These are phyloP conservation scores for Vannuccia rotundouncinata DNA, from an alignment of 2,888 invertebrate species.

Conservation along the genomic window DNA sequence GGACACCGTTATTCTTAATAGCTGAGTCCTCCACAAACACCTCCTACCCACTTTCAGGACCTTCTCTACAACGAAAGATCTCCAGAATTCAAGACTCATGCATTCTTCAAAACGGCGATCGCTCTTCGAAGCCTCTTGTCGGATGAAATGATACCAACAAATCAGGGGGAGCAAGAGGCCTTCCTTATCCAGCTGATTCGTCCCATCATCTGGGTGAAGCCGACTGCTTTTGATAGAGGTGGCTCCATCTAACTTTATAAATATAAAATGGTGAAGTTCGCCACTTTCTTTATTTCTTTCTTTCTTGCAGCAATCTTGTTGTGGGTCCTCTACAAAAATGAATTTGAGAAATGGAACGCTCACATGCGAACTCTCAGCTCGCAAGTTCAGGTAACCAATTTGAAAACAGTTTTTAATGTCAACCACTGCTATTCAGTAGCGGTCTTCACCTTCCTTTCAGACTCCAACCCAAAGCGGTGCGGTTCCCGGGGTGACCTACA, in stretches of 20 bases:
- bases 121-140: constrained; percentile 64
- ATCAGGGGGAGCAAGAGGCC: constrained; percentile 56
- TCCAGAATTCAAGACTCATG: constrained; percentile 92
- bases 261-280: neutral
- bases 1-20: constrained; percentile 27
- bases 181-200: constrained; percentile 76
- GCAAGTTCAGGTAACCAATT: constrained; percentile 23
- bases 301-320: constrained; percentile 67
- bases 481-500: neutral
- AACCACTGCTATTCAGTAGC: neutral
- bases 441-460: neutral
- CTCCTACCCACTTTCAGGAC: no score
- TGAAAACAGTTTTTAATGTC: neutral
- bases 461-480: neutral
- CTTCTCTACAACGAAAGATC: constrained; percentile 93
- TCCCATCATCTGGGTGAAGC: constrained; percentile 90
- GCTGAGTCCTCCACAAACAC: no score
- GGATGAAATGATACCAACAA: constrained; percentile 82
- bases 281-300: neutral
- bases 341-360: constrained; percentile 97
- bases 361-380: constrained; percentile 59
- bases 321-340: constrained; percentile 98
- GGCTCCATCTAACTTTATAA: neutral
- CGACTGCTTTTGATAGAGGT: constrained; percentile 89
- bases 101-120: constrained; percentile 92